Evolutionary conservation across 2,797 vertebrate genomes (phyloP), one percentile per base, ranked within the genome.

Genomic region (Macrochelys suwanniensis): DNA sequence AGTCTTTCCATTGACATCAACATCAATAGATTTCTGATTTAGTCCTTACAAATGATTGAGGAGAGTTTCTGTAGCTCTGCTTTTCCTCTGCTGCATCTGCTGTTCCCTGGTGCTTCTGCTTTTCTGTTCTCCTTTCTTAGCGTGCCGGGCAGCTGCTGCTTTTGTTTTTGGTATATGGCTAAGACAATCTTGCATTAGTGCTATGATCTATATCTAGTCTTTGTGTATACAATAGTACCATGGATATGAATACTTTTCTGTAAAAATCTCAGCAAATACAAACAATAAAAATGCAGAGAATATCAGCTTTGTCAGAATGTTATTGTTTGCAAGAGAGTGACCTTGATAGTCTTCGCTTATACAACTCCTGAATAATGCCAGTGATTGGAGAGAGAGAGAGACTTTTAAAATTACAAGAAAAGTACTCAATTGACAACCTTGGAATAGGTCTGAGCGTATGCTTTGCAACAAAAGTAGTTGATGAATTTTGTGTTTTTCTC

Each of bases 391-490:
- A 12, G 19, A 13, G n/a, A 61, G 13, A 76, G 11, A n/a, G 13
- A 6, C 19, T 16, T 77, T 21, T 71, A 77, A 31, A 1, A n/a
- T 79, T 10, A 2, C 28, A 50, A 68, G 54, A 28, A 77, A 16
- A 91, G 9, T 57, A 93, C 25, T 88, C 57, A 26, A 80, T 42
- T 84, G 59, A n/a, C 25, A 26, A 77, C 42, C 74, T 49, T 77
- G 45, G 74, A 77, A 26, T 77, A 26, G 45, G 15, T 77, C 74
- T 50, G 87, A n/a, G 37, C 6, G 2, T 2, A 0, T 54, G 28
- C 45, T 84, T 91, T 68, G 50, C 49, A 89, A 71, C 37, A 90
- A 90, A 88, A 50, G 33, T 17, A 9, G 6, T 61, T 87, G 26
- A 57, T 53, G 56, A 7, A 15, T 89, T 78, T 33, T 76, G 19